Percentiles rank a stretch among this genome's conserved stretches.
Conservation (phyloP, 2,113 vertebrate genomes). For the Cranoglanis bouderius region DNA sequence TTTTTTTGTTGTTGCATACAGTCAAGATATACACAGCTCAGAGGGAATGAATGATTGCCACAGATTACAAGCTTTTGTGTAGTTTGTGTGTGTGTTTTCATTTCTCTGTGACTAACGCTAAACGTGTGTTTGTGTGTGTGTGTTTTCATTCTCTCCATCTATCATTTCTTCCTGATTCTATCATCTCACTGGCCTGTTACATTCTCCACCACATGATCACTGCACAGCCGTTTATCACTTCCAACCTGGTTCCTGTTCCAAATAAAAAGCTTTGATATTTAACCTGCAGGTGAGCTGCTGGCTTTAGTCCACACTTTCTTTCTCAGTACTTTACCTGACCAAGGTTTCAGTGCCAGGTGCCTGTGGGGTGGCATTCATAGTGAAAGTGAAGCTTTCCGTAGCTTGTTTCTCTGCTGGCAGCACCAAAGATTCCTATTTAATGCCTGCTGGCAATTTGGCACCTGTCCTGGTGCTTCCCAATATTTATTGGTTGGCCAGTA, state of each 20-base stretch:
- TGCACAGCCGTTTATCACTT: not conserved
- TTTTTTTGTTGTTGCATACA: not conserved
- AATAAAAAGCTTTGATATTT: conserved; percentile 34
- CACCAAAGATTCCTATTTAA: conserved; percentile 40
- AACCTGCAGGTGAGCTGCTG: conserved; percentile 38
- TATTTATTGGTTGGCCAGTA: conserved; percentile 31
- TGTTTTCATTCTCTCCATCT: conserved; percentile 10
- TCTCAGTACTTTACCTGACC: conserved; percentile 20
- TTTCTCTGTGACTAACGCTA: not conserved
- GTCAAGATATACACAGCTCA: not conserved
- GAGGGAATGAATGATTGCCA: not conserved
- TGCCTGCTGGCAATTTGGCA: conserved; percentile 50
- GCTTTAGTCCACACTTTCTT: conserved; percentile 11
- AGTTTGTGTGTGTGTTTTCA: not conserved
- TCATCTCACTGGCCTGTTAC: not conserved
- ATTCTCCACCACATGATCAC: conserved; percentile 1
- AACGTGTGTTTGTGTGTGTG: not conserved
- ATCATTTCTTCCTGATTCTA: not conserved
- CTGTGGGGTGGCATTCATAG: conserved; percentile 20
- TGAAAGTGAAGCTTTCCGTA: conserved; percentile 35
- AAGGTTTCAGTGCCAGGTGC: conserved; percentile 43
- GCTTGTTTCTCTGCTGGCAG: conserved; percentile 43
- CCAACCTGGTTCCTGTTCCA: not conserved
- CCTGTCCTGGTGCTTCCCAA: conserved; percentile 8
- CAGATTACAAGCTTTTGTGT: not conserved